Conservation (phyloP, 2,797 vertebrate genomes). For the Cyclopterus lumpus region DNA sequence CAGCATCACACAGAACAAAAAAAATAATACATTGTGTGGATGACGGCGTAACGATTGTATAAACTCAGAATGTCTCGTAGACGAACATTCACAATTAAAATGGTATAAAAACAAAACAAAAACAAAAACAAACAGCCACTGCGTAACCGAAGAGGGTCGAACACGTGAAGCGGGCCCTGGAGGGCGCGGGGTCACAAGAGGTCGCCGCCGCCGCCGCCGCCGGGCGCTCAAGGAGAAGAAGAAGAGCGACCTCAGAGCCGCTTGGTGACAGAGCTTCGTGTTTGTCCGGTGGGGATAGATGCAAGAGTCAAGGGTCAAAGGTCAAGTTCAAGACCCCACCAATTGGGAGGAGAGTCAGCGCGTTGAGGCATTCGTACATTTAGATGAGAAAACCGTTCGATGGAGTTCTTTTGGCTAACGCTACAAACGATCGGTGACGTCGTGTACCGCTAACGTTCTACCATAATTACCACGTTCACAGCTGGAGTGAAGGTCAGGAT, state of each 20-base stretch:
- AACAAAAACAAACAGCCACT: constrained; percentile 46
- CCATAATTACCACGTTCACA: no score
- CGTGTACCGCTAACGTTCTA: no score
- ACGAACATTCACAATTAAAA: constrained; percentile 77
- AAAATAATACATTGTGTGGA: constrained; percentile 77
- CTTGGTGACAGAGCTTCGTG: no score
- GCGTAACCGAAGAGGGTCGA: constrained; percentile 53
- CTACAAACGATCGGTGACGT: no score
- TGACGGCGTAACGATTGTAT: constrained; percentile 61
- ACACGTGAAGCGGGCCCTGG: constrained; percentile 52
- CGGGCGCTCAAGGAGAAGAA: no score
- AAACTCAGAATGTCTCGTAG: constrained; percentile 72
- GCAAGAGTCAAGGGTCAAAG: no score
- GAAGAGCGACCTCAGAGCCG: no score
- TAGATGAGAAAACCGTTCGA: neutral
- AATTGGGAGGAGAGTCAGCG: no score
- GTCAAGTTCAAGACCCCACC: no score
- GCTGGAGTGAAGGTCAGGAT: no score
- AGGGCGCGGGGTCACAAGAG: constrained; percentile 24
- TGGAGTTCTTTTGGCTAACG: neutral
- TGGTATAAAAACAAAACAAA: constrained; percentile 47
- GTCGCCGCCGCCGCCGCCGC: constrained; percentile 1
- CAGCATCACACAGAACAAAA: constrained; percentile 86
- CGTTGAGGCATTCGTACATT: neutral
- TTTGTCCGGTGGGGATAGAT: neutral